Evolutionary conservation across 2,113 vertebrate genomes (phyloP), one percentile per base, ranked within the genome.

Genomic region (Podarcis raffonei): DNA sequence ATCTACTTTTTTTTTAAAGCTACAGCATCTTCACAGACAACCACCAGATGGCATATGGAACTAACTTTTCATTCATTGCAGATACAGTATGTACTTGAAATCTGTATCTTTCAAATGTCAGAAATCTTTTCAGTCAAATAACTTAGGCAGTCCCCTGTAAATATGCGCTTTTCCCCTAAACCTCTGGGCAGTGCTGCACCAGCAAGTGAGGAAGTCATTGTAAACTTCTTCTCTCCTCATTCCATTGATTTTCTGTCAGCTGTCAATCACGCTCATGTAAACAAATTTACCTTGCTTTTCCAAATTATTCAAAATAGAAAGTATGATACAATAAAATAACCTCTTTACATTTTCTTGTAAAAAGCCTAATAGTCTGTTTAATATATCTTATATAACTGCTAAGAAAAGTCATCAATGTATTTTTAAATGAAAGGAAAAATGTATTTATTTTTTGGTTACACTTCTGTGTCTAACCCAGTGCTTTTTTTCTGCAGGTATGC

Each of bases 31-130:
- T 48, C 42, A 57, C 25, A 66, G 18, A n/a, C 27, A 59, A 83
- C 80, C 85, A 87, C 48, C 25, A 87, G 89, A 83, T 83, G 84
- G 85, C 85, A 77, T n/a, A 75, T 68, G n/a, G 39, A 86, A 15
- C 65, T 62, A 69, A 53, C 53, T 78, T 27, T 78, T 32, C 81
- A 62, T 35, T 35, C 72, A 78, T 23, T 23, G 9, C 16, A 66
- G 1, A 30, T 35, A 53, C 48, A 53, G 48, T 53, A 53, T 11
- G 48, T 53, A 35, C 23, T 4, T 32, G 48, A 57, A 74, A 23
- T 22, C 62, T 48, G 16, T 62, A 42, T 78, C 6, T 78, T 22
- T 32, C 18, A 20, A 66, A n/a, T 37, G 37, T 82, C 18, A 71
- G 11, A 16, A 84, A 84, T 84, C 48, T 18, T 18, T 72, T 18